Conservation (phyloP, 2,797 vertebrate species). For the Mionectes olivaceus region DNA sequence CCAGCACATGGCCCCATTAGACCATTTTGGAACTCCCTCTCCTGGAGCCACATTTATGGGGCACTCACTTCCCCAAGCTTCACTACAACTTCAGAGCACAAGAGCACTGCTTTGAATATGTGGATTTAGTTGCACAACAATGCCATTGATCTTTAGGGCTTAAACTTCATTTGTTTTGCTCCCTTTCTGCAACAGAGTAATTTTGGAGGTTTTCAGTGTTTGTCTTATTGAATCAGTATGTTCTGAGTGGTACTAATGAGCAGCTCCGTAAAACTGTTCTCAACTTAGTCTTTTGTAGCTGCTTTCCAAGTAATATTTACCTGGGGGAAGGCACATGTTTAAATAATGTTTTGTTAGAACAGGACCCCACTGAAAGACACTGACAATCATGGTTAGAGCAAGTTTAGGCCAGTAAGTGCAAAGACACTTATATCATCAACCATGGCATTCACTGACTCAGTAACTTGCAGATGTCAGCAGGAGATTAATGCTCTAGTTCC, state of each 20-base stretch:
- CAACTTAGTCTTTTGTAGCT: background rate
- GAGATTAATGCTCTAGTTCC: background rate
- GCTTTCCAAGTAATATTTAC: background rate
- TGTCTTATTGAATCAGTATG: background rate
- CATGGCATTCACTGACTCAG: background rate
- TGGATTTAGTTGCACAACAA: background rate
- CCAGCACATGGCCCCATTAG: background rate
- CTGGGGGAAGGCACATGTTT: constrained; percentile 6
- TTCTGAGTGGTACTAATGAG: background rate
- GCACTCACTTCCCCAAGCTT: background rate
- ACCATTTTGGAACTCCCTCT: background rate
- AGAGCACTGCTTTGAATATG: background rate
- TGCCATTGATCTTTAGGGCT: background rate
- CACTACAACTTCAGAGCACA: background rate
- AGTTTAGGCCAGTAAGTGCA: constrained; percentile 43
- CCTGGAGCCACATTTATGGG: background rate
- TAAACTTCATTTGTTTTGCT: background rate
- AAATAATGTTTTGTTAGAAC: constrained; percentile 3
- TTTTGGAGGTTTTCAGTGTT: background rate
- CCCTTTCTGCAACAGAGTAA: background rate
- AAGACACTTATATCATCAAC: background rate
- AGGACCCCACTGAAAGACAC: background rate
- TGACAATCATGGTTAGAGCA: background rate
- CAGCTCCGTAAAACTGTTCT: background rate
- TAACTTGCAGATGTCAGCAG: background rate